A percentile compares a stretch with the other conserved stretches of the same genome.
phyloP scores from a whole-genome alignment of 2,888 invertebrate genomes.

The Liopterus haemorrhoidalis region DNA sequence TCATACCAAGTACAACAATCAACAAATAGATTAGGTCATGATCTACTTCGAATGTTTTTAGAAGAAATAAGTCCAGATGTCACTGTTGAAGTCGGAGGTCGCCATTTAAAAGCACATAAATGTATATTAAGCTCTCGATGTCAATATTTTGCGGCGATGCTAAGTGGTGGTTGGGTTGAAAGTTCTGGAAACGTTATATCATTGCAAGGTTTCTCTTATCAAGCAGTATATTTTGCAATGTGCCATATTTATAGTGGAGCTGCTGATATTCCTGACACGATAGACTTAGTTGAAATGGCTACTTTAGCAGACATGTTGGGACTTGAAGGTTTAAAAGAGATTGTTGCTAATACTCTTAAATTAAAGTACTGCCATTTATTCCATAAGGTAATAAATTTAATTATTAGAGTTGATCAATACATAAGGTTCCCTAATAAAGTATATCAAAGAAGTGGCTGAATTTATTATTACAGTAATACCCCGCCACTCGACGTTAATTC shows the following conservation, averaged over 20 bases:
- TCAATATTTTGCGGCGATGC: conserved; percentile 86
- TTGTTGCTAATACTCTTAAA: conserved; percentile 80
- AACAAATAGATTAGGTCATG: conserved; percentile 64
- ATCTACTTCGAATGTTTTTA: conserved; percentile 82
- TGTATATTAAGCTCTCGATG: conserved; percentile 88
- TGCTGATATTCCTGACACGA: conserved; percentile 78
- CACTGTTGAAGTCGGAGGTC: conserved; percentile 74
- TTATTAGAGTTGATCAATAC: conserved; percentile 21
- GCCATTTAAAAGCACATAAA: conserved; percentile 81
- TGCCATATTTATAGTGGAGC: conserved; percentile 93
- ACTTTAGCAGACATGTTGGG: conserved; percentile 85
- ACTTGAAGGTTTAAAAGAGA: conserved; percentile 86
- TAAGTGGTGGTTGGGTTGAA: conserved; percentile 82
- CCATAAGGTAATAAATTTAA: conserved; percentile 62
- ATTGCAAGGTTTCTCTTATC: conserved; percentile 78
- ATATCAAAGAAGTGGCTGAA: too few relatives aligned
- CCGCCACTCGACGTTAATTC: too few relatives aligned
- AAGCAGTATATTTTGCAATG: conserved; percentile 82
- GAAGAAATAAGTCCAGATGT: conserved; percentile 88
- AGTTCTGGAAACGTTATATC: conserved; percentile 74
- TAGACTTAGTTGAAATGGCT: conserved; percentile 80
- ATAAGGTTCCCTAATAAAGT: too few relatives aligned
- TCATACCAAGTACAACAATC: conserved; percentile 50
- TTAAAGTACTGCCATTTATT: conserved; percentile 90
- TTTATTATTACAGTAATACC: too few relatives aligned